Base-by-base conservation (phyloP, 2,888 invertebrate genomes). In the Aphidius colemani region DNA sequence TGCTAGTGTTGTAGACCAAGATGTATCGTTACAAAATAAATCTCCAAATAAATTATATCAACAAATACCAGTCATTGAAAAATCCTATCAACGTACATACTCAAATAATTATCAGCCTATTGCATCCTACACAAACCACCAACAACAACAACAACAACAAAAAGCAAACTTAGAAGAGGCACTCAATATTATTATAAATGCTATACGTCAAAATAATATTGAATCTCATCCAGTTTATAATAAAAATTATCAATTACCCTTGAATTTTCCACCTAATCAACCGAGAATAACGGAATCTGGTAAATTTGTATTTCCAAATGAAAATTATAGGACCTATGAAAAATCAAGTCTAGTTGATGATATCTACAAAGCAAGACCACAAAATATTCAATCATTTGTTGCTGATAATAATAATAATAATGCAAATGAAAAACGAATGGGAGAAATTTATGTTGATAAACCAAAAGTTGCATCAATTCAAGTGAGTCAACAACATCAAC, bases 381-480 rank as follows among this genome's bases (percentile, higher is more conserved):
- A 40, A 11, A 8, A 11, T 11, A 39, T 9, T 43, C 6, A 43
- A 30, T 9, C 5, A 7, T 6, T n/a, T 39, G 2, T 39, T 40
- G 6, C 8, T 41, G 13, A 11, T 44, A 18, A 18, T 10, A 8
- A 53, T 40, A 11, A n/a, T n/a, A 7, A 11, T 55, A 18, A 18
- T 10, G 6, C 18, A 13, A 10, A 43, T 40, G 40, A 40, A 13
- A 43, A 11, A 8, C 9, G 5, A 30, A 5, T 30, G 30, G n/a
- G n/a, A n/a, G 13, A 18, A 18, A 30, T 30, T 5, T 5, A 30
- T 30, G 5, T 30, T 30, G 68, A 10, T 48, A 60, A 65, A 11
- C 71, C 72, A 5, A 73, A 72, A 53, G 68, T 78, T 2, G 67
- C 74, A 1, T 78, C 78, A n/a, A 72, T 78, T 7, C 72, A 77